Percentiles rank a stretch among this genome's conserved stretches.
Evolutionary conservation across 2,113 vertebrate genomes (phyloP).

Genomic region (Echinops telfairi): DNA sequence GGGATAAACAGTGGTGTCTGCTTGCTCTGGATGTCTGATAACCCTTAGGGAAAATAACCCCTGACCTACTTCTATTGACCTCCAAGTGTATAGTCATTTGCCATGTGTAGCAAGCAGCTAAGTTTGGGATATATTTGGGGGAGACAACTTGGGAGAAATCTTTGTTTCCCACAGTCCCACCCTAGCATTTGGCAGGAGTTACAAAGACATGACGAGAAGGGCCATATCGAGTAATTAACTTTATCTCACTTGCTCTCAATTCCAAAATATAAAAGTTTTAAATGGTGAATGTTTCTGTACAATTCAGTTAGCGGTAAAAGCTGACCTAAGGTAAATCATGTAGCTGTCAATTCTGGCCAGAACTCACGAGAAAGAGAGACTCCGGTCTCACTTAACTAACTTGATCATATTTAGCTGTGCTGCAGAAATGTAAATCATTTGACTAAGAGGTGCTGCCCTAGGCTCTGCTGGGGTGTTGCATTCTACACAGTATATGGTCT

Average conservation of each 20-base stretch:
- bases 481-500: not conserved
- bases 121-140: too few species aligned
- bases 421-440: not conserved
- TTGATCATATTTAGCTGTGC: not conserved
- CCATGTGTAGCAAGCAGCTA: too few species aligned
- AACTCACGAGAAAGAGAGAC: not conserved
- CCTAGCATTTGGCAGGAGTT: too few species aligned
- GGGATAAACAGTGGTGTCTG: too few species aligned
- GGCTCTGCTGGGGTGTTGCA: not conserved
- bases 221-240: too few species aligned
- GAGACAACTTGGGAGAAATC: too few species aligned
- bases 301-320: not conserved
- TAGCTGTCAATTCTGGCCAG: not conserved
- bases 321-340: not conserved
- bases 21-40: too few species aligned
- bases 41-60: too few species aligned
- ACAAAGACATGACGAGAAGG: too few species aligned
- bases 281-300: not conserved
- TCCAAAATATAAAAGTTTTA: not conserved
- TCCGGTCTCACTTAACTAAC: not conserved
- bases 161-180: too few species aligned
- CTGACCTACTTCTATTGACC: too few species aligned
- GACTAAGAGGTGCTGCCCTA: not conserved
- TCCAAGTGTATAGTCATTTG: too few species aligned
- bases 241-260: not conserved